Evolutionary conservation across 2,888 invertebrate species (phyloP).

Genomic region (Sminthurides aquaticus): DNA sequence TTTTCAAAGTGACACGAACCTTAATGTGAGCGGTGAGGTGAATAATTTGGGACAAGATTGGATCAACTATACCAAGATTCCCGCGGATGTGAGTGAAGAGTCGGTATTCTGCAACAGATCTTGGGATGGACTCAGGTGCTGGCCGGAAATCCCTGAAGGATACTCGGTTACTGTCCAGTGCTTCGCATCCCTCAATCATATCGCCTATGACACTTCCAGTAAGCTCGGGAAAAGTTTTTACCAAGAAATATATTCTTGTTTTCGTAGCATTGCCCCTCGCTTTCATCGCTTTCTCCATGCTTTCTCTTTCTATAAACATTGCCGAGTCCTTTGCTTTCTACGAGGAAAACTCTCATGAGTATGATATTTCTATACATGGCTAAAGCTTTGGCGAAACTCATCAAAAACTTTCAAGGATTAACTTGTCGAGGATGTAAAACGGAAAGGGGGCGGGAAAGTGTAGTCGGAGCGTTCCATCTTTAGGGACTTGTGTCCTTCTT

Average conservation of each 20-base stretch:
- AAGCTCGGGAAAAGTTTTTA: too few relatives aligned
- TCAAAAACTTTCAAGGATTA: too few relatives aligned
- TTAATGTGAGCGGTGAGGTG: too few relatives aligned
- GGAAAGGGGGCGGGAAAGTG: too few relatives aligned
- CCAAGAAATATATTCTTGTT: conserved; percentile 45
- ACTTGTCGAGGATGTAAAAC: too few relatives aligned
- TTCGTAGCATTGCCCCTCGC: too few relatives aligned
- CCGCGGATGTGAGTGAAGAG: not conserved
- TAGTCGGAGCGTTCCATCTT: too few relatives aligned
- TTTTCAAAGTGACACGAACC: not conserved
- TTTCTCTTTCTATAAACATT: not conserved
- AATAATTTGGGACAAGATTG: too few relatives aligned
- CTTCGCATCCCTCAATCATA: conserved; percentile 67
- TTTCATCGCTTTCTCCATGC: not conserved
- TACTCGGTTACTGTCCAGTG: conserved; percentile 65
- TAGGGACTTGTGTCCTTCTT: too few relatives aligned
- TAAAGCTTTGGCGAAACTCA: too few relatives aligned
- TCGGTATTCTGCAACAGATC: conserved; percentile 56
- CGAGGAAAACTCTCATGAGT: too few relatives aligned
- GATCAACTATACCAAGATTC: not conserved
- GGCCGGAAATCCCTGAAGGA: conserved; percentile 69
- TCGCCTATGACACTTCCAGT: conserved; percentile 74
- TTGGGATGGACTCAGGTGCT: conserved; percentile 72
- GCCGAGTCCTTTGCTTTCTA: not conserved
- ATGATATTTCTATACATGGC: too few relatives aligned